These are phyloP conservation scores for Mobula hypostoma DNA, from an alignment of 2,113 vertebrate species.

Conservation along the genomic window DNA sequence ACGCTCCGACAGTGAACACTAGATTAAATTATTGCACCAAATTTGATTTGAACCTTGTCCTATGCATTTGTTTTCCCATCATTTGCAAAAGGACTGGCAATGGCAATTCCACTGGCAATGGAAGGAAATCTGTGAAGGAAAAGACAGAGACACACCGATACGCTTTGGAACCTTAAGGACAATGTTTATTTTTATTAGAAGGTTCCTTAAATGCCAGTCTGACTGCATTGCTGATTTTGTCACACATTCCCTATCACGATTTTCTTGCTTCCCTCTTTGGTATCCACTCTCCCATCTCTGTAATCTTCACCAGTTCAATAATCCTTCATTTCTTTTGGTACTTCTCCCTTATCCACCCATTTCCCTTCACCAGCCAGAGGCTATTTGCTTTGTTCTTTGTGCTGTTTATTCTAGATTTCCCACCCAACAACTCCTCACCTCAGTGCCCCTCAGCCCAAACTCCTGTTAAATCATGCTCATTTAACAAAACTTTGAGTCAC, in stretches of 20 bases:
- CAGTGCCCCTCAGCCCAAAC: background rate
- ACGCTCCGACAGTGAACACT: background rate
- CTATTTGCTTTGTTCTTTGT: background rate
- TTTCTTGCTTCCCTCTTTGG: background rate
- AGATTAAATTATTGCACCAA: background rate
- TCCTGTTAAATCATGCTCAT: background rate
- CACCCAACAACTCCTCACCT: background rate
- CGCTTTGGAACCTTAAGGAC: background rate
- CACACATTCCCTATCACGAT: background rate
- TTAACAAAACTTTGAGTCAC: background rate
- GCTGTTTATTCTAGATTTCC: background rate
- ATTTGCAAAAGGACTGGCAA: background rate
- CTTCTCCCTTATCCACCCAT: background rate
- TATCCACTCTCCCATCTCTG: background rate
- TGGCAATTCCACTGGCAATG: background rate
- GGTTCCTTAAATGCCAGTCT: background rate
- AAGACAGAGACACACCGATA: background rate
- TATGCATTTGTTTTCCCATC: background rate
- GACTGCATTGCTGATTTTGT: background rate
- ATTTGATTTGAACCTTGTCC: background rate
- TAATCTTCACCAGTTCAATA: background rate
- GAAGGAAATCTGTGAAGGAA: background rate
- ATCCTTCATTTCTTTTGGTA: background rate
- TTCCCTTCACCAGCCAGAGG: background rate
- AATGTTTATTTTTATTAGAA: background rate